phyloP scores from a whole-genome alignment of 2,113 vertebrate genomes.

The Marcusenius ussheri region DNA sequence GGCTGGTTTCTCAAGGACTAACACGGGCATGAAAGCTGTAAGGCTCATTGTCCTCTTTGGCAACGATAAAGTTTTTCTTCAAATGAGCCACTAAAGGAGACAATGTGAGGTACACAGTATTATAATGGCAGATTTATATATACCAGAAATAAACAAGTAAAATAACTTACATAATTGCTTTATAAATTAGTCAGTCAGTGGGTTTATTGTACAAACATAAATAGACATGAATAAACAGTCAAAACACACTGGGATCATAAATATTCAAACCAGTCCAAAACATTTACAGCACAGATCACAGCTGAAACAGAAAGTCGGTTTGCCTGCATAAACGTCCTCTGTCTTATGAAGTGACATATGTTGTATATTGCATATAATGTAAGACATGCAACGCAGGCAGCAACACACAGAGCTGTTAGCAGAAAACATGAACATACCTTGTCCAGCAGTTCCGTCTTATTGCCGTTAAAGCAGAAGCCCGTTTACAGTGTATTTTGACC shows the following conservation, averaged over 20 bases:
- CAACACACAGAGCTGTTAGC: background rate
- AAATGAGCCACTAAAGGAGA: background rate
- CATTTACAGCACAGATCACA: background rate
- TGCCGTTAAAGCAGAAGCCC: constrained; percentile 23
- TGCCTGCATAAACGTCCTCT: background rate
- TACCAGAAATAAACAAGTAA: background rate
- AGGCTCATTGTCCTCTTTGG: constrained; percentile 39
- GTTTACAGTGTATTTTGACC: constrained; percentile 43
- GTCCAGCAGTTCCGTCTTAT: constrained; percentile 19
- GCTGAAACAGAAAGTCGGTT: background rate
- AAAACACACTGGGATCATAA: background rate
- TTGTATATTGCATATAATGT: background rate
- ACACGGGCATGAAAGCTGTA: constrained; percentile 38
- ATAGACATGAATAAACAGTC: background rate
- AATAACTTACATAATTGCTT: background rate
- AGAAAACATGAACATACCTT: constrained; percentile 33
- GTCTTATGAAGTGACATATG: background rate
- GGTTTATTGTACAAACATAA: background rate
- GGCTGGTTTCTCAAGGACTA: constrained; percentile 41
- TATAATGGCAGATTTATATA: background rate
- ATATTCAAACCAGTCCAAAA: background rate
- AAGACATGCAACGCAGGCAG: background rate
- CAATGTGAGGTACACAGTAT: background rate
- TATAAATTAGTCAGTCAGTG: background rate
- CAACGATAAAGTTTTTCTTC: background rate